Evolutionary conservation across 2,888 invertebrate species (phyloP), one percentile per base, ranked within the genome.

Genomic region (Andrena dorsata): DNA sequence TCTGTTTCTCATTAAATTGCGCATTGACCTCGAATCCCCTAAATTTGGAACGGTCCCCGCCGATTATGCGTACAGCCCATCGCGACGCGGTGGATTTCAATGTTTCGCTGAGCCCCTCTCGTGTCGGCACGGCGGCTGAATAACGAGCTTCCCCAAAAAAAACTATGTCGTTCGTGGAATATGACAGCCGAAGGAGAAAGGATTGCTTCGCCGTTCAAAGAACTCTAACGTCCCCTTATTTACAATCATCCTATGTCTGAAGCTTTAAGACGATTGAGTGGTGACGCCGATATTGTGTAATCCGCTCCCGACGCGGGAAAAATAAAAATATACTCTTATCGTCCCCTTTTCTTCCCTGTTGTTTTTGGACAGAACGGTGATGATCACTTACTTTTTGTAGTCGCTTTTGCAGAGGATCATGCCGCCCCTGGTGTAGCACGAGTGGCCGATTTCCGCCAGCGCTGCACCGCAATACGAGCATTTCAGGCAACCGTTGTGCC

Each of bases 391-490:
- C 98, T 98, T 98, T 94, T 97, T 96, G 95, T 98, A 98, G 95
- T 98, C 98, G 95, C 96, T 97, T 96, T 97, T 98, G 96, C 98
- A 98, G 93, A 98, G 96, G 94, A 98, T 98, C 97, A 98, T 98
- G 91, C 98, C 98, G 86, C 97, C 97, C 95, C 97, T 97, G 94
- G 97, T 97, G 95, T 97, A 98, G 95, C 98, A 98, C 92, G 98
- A 97, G 87, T 96, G 95, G 85, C 98, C 98, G 94, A 98, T 97
- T 94, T 98, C 98, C 92, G 98, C 98, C 89, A 98, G 95, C 94
- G 97, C 97, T 88, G 97, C 97, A 88, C 97, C 97, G 94, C 98
- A 98, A 95, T 97, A 97, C 93, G 97, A 96, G 95, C 98, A 98
- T 95, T 98, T 98, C 92, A 98, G 96, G 94, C 98, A 98, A 91